Evolutionary conservation across 2,888 invertebrate species (phyloP), one percentile per base, ranked within the genome.

Genomic region (Drosophila conformis): DNA sequence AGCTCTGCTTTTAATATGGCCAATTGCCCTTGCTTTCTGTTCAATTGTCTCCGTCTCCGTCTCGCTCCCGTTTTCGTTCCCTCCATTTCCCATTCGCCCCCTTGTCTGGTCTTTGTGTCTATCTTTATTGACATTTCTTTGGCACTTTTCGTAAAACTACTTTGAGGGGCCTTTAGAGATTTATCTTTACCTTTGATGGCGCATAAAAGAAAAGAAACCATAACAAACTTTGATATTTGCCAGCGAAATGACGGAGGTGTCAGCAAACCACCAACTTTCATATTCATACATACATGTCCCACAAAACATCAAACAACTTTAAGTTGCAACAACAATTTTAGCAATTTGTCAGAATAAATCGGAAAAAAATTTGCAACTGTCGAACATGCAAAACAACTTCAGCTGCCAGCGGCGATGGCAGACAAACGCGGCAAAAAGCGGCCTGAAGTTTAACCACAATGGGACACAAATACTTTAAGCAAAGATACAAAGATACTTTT

Each of bases 101-200:
- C 11, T 7, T 40, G 40, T 18, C 33, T 15, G 18, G n/a, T 25
- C 29, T 38, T 51, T 59, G 42, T 38, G 51, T 62, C 48, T 54
- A 53, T 68, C 51, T 73, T 73, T 81, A 81, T 85, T 78, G 85
- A 66, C 71, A 78, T 82, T 84, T 82, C 79, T 64, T 57, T 77
- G 84, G 73, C 84, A 76, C 65, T 80, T 81, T 81, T 78, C 70
- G 79, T 78, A 69, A 78, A 84, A 84, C 79, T 82, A 82, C 70
- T 78, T 78, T 69, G 61, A 78, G 64, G 58, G 53, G 66, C 69
- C 85, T 74, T 74, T 68, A 18, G 69, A 75, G 83, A 84, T 69
- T 78, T 67, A 56, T 42, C 51, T 49, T 59, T 53, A 53, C 63
- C 69, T 78, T 81, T 85, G 83, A 82, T 75, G 71, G 40, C 59